A percentile compares a stretch with the other conserved stretches of the same genome.
These are phyloP conservation scores for Patiria pectinifera DNA, from an alignment of 53 echinoderm and acorn worm species.

Conservation along the genomic window DNA sequence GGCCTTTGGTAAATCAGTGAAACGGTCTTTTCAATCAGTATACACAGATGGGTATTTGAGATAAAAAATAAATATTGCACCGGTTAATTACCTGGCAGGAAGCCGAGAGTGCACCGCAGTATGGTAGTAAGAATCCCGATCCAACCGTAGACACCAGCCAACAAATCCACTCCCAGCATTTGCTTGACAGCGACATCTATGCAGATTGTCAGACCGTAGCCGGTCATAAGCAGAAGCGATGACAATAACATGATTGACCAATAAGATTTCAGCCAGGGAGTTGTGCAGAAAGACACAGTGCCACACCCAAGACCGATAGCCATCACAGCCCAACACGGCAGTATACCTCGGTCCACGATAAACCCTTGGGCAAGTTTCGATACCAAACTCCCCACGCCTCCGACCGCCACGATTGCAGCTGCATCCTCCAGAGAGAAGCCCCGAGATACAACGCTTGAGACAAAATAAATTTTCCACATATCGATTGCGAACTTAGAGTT, in stretches of 20 bases:
- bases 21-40: no score
- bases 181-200: background rate
- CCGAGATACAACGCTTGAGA: background rate
- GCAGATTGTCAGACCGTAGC: background rate
- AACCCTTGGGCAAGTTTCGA: constrained; percentile 6
- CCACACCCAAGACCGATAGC: background rate
- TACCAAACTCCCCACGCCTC: background rate
- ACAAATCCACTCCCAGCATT: constrained; percentile 3
- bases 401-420: background rate
- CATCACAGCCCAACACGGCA: background rate
- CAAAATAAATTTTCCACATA: constrained; percentile 28
- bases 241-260: background rate
- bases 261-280: background rate
- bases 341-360: background rate
- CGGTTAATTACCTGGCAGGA: constrained; percentile 6
- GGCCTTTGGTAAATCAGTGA: no score
- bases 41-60: no score
- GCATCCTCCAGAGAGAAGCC: constrained; percentile 5
- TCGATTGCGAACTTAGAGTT: background rate
- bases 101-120: background rate
- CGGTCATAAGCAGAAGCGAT: background rate
- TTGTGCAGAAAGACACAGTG: background rate
- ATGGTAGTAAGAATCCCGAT: background rate
- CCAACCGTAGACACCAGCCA: constrained; percentile 16
- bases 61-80: no score